Conservation (phyloP, 2,113 vertebrate species). For the Petrocephalus microphthalmus region DNA sequence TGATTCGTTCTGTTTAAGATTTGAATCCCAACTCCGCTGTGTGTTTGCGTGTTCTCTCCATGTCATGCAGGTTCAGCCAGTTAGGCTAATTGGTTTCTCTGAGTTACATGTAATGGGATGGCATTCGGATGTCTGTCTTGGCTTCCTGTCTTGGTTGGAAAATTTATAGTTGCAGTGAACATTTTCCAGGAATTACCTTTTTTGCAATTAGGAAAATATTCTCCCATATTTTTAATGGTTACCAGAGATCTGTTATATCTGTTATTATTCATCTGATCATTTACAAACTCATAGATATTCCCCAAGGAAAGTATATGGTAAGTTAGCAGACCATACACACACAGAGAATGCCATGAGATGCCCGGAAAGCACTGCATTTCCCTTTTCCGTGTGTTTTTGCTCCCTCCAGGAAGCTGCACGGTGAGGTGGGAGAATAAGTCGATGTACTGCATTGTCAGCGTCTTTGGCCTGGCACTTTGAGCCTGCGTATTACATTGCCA, state of each 20-base stretch:
- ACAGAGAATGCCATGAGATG: not conserved
- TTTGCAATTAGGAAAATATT: not conserved
- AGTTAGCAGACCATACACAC: not conserved
- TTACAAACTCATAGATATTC: not conserved
- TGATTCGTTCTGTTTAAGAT: not conserved
- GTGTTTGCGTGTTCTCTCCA: not conserved
- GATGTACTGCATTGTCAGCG: conserved; percentile 85
- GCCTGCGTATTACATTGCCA: not conserved
- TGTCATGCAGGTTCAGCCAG: not conserved
- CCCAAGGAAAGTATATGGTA: not conserved
- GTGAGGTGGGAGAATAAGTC: conserved; percentile 92
- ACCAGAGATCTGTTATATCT: not conserved
- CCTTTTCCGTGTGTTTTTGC: conserved; percentile 6
- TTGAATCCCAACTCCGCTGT: not conserved
- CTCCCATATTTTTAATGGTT: not conserved
- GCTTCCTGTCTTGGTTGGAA: not conserved
- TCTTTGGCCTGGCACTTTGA: conserved; percentile 82
- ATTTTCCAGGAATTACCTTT: not conserved
- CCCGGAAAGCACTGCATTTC: not conserved
- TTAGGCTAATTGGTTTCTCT: not conserved
- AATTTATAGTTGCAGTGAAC: not conserved
- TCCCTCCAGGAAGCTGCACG: conserved; percentile 74
- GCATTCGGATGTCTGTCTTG: not conserved
- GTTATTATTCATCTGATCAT: not conserved
- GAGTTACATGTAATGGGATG: not conserved